Base-by-base conservation (phyloP, 2,113 vertebrate genomes). In the Thymallus thymallus region DNA sequence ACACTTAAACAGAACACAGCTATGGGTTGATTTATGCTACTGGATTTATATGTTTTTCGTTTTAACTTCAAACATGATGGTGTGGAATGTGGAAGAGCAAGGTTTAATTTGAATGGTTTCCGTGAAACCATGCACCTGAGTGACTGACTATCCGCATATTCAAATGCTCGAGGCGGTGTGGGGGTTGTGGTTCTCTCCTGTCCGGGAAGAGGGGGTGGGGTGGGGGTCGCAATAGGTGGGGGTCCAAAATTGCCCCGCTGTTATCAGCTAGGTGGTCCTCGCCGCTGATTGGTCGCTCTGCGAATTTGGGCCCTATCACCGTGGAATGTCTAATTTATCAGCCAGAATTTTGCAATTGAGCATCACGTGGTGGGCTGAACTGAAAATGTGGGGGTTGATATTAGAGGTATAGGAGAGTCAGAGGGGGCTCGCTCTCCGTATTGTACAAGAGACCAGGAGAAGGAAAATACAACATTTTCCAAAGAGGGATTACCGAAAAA, bases 301-400 rank as follows among this genome's bases (percentile, higher is more conserved):
- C 74, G 80, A 83, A 82, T 87, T 88, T 77, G 88, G 35, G 74
- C 82, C 88, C 77, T 80, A 80, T 89, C 77, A 80, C 68, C 68
- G 77, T 86, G 92, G 92, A 93, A 89, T 92, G 93, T 91, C 88
- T 93, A 89, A 93, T 93, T 88, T 92, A 90, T 92, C 88, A 87
- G 66, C 76, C 61, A 71, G 76, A 85, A 83, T 82, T 76, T 76
- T 83, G 82, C 81, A 76, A 89, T 80, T 87, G 86, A 83, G 88
- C 74, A 84, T 92, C 92, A 90, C 90, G 90, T 92, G 90, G 90
- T 92, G 90, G 90, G 88, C 83, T 86, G 87, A 87, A 88, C 72
- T 75, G 69, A 80, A 87, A 84, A 76, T 80, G 80, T 73, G 73
- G 84, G 75, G 87, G 76, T 74, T 74, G 70, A 73, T 76, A 82